These are phyloP conservation scores for Brenthis daphne DNA, from an alignment of 2,888 invertebrate species.

Conservation along the genomic window DNA sequence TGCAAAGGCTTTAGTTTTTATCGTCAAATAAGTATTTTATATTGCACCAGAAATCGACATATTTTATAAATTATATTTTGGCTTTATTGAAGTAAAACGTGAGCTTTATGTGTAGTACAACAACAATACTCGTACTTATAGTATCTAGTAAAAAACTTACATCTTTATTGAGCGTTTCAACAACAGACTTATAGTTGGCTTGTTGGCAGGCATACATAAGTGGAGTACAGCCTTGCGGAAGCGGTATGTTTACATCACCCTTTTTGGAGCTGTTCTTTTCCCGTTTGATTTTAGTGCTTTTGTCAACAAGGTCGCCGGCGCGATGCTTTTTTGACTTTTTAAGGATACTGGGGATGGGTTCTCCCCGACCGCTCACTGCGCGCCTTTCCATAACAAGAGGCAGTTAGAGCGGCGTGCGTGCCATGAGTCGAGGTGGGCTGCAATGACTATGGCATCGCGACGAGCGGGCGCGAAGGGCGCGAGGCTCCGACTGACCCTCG, in stretches of 20 bases:
- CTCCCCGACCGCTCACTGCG: conserved; percentile 66
- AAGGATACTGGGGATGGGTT: conserved; percentile 76
- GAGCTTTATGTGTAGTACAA: no score
- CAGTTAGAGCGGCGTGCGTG: conserved; percentile 51
- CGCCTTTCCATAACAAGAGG: conserved; percentile 74
- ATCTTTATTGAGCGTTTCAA: conserved; percentile 88
- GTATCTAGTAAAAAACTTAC: conserved; percentile 74
- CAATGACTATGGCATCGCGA: conserved; percentile 51
- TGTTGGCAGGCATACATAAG: conserved; percentile 97
- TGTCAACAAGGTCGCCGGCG: conserved; percentile 71
- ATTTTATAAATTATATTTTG: no score
- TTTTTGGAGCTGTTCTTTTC: conserved; percentile 66
- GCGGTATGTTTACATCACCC: conserved; percentile 67
- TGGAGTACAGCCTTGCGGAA: conserved; percentile 88
- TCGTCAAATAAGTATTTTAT: conserved; percentile 2
- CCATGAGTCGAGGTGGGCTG: conserved; percentile 50
- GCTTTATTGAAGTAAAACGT: no score
- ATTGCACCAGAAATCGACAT: no score
- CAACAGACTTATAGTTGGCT: conserved; percentile 89
- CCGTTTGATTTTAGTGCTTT: conserved; percentile 73
- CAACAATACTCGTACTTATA: no score
- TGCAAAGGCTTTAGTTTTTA: conserved; percentile 11
- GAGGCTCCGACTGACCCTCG: conserved; percentile 69
- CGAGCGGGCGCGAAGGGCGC: conserved; percentile 78
- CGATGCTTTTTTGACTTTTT: conserved; percentile 69